Percentiles rank a stretch among this genome's conserved stretches.
These are phyloP conservation scores for Chymomyza caudatula DNA, from an alignment of 2,888 invertebrate genomes.

Conservation along the genomic window DNA sequence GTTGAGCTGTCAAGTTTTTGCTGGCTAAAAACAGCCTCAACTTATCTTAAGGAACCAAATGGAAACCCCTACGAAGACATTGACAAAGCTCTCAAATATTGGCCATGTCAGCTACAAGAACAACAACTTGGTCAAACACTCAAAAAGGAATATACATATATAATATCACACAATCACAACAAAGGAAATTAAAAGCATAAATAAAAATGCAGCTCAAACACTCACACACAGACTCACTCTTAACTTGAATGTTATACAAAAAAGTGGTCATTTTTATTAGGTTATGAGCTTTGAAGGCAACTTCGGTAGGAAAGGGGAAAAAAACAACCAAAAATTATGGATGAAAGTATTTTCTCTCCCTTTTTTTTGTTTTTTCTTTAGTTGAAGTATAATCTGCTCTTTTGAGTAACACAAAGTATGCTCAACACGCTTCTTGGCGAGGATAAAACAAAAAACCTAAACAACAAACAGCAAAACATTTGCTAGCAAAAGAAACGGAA, in stretches of 20 bases:
- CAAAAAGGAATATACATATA: not conserved
- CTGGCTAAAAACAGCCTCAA: conserved; percentile 35
- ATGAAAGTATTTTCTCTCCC: conserved; percentile 17
- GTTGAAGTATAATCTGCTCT: conserved; percentile 13
- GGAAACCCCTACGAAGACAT: conserved; percentile 50
- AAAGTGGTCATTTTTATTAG: conserved; percentile 6
- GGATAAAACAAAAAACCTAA: conserved; percentile 9
- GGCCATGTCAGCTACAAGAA: conserved; percentile 27
- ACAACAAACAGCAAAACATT: conserved; percentile 39
- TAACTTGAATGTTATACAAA: not conserved
- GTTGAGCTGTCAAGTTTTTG: not conserved
- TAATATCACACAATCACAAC: conserved; percentile 46
- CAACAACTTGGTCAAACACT: not conserved
- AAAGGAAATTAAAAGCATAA: conserved; percentile 72
- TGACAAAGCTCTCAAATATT: conserved; percentile 68
- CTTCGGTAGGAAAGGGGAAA: not conserved
- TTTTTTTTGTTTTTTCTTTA: conserved; percentile 50
- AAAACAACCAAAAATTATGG: conserved; percentile 59
- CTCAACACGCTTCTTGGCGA: not conserved
- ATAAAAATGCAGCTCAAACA: conserved; percentile 48
- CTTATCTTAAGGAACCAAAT: conserved; percentile 47
- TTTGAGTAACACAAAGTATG: not conserved
- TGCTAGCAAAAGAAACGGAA: conserved; percentile 38
- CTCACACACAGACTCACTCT: not conserved
- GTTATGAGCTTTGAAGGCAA: conserved; percentile 8